Evolutionary conservation across 2,113 vertebrate species (phyloP).

Genomic region (Syngnathoides biaculeatus): DNA sequence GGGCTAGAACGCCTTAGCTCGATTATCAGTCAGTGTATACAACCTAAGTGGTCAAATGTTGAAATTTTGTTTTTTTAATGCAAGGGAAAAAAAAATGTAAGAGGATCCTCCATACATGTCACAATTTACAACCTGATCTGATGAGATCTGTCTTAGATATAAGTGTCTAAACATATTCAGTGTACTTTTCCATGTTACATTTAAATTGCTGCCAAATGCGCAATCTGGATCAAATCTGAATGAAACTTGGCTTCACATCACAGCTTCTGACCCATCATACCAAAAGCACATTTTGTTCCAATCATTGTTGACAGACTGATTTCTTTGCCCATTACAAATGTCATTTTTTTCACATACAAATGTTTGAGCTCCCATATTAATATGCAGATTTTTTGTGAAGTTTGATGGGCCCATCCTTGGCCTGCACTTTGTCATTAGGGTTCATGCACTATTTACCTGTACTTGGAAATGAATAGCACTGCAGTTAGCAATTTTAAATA

Average conservation of each 20-base stretch:
- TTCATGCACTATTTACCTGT: neutral
- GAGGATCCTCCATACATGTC: neutral
- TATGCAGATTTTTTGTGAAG: neutral
- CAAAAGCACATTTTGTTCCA: neutral
- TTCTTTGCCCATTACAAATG: neutral
- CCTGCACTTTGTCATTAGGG: neutral
- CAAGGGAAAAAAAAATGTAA: neutral
- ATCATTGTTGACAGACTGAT: neutral
- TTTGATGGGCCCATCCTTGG: neutral
- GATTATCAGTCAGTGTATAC: neutral
- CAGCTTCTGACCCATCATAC: neutral
- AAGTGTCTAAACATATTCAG: neutral
- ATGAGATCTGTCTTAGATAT: neutral
- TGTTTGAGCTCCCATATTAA: neutral
- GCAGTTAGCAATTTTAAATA: neutral
- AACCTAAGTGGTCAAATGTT: neutral
- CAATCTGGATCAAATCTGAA: slow-evolving; percentile 1
- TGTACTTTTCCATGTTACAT: neutral
- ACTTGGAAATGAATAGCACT: neutral
- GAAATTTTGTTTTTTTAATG: neutral
- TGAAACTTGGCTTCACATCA: slow-evolving; percentile 1
- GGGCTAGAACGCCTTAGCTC: neutral
- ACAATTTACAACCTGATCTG: neutral
- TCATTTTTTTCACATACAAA: neutral
- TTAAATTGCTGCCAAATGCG: slow-evolving; percentile 7